Evolutionary conservation across 53 echinoderm and acorn worm species (phyloP), one percentile per base, ranked within the genome.

Genomic region (Henricia sp.): DNA sequence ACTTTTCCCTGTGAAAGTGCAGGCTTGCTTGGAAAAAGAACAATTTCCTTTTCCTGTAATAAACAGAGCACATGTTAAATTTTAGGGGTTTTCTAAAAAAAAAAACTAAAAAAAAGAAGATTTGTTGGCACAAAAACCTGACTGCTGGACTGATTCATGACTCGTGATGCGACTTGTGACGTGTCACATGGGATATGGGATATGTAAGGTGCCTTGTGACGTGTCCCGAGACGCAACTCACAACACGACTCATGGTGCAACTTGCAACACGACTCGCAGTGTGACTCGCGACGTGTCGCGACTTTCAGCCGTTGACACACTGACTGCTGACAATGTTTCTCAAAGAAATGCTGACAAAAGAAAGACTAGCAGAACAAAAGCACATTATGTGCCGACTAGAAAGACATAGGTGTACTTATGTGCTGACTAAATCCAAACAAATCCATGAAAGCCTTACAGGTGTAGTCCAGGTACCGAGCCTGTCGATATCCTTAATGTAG

Each of bases 401-500:
- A 53, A 14, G 36, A 17, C 54, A 74, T 12, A 36, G 34, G 10
- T 50, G 23, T 3, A 46, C 52, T 21, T 26, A 24, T 13, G 44
- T 38, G 20, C 44, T 38, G 41, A 19, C 13, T 59, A 10, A 10
- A 44, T 68, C 19, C 19, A 28, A 67, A 46, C 24, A 48, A 17
- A 39, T 27, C 50, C 8, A 70, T n/a, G 48, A 30, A 12, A 11
- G 53, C 53, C 93, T 93, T 60, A 96, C 97, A 30, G 94, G 97
- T 70, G 82, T 72, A 11, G 73, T 86, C 97, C 97, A 96, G 43
- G 42, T 88, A 11, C 97, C 97, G 0, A 96, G 63, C 11, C 77
- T 70, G 50, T 94, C 97, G 1, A 96, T 73, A 50, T 96, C 97
- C 42, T 88, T 91, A 40, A 96, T 96, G 86, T 96, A 96, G 19